phyloP scores from a whole-genome alignment of 2,888 invertebrate genomes.

The Drosophila barbarae region DNA sequence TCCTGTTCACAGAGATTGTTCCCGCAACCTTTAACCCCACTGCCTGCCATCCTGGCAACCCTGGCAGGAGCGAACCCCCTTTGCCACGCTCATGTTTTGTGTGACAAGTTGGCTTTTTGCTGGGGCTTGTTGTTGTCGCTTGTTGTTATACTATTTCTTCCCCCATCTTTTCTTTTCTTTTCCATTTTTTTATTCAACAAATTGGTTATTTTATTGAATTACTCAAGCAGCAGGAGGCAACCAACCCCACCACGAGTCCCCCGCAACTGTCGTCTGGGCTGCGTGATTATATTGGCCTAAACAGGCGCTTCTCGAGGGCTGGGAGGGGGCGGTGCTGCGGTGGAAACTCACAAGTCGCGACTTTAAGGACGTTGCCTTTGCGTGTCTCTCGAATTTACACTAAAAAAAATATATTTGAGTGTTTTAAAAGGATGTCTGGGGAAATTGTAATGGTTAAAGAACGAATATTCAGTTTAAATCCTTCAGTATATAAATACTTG shows the following conservation, averaged over 20 bases:
- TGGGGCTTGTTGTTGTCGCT: constrained; percentile 52
- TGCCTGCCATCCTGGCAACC: constrained; percentile 13
- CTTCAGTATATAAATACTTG: no score
- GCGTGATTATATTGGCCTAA: constrained; percentile 70
- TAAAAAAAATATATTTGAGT: no score
- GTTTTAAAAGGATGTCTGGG: not conserved
- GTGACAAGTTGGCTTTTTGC: constrained; percentile 66
- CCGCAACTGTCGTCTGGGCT: constrained; percentile 33
- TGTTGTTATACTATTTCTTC: constrained; percentile 57
- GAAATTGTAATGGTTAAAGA: not conserved
- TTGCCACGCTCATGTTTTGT: constrained; percentile 33
- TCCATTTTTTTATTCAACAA: constrained; percentile 67
- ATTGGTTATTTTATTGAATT: constrained; percentile 75
- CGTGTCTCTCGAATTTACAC: constrained; percentile 46
- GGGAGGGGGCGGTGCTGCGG: constrained; percentile 2
- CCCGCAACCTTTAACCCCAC: constrained; percentile 34
- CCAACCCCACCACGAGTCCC: constrained; percentile 2
- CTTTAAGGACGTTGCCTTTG: constrained; percentile 51
- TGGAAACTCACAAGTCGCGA: constrained; percentile 39
- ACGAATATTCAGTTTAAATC: no score
- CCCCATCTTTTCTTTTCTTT: constrained; percentile 41
- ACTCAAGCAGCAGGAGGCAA: constrained; percentile 68
- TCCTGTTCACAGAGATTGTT: constrained; percentile 43
- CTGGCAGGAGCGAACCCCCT: constrained; percentile 8
- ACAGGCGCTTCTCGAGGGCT: constrained; percentile 25